Conservation (phyloP, 2,113 vertebrate genomes). For the Lophius piscatorius region DNA sequence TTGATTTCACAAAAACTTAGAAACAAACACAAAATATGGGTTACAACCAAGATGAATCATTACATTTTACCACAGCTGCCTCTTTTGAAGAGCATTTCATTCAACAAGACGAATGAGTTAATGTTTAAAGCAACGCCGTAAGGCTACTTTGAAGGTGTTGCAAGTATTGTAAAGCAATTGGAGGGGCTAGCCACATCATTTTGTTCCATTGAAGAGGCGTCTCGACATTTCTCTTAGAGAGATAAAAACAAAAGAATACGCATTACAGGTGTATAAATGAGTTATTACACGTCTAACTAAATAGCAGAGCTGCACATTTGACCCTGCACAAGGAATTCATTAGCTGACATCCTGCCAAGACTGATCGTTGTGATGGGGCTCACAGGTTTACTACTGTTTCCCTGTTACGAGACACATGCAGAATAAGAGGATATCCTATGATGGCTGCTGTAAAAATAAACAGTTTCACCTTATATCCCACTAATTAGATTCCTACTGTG, state of each 20-base stretch:
- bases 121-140: conserved; percentile 50
- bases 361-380: conserved; percentile 8
- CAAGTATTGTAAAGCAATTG: conserved; percentile 21
- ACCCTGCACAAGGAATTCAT: background rate
- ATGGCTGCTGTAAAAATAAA: conserved; percentile 56
- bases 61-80: background rate
- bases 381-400: conserved; percentile 7
- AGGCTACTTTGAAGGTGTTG: conserved; percentile 18
- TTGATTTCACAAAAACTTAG: background rate
- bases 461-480: conserved; percentile 46
- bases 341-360: background rate
- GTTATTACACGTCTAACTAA: background rate
- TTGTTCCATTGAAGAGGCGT: background rate
- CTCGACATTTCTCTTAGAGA: background rate
- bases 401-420: conserved; percentile 19
- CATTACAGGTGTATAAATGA: background rate
- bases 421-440: conserved; percentile 66
- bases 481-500: conserved; percentile 62
- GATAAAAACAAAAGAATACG: background rate
- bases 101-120: conserved; percentile 32
- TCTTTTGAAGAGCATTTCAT: conserved; percentile 12
- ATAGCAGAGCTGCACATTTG: background rate
- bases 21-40: background rate
- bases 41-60: background rate
- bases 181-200: background rate